Evolutionary conservation across 2,888 invertebrate species (phyloP), one percentile per base, ranked within the genome.

Genomic region (Thera britannica): DNA sequence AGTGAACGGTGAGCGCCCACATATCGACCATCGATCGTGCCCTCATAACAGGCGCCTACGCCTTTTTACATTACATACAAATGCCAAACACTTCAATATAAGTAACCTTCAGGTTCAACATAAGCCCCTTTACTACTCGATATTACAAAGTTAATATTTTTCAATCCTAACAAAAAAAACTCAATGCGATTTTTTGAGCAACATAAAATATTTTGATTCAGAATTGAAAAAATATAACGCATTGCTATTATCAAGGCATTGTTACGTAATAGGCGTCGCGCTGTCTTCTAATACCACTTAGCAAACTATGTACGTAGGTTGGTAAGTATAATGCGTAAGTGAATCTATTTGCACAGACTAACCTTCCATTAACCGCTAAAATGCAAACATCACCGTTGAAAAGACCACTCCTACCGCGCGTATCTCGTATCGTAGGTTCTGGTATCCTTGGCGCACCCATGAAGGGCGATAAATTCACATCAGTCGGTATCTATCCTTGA

Each of bases 401-500:
- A 81, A 83, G 83, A 85, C 87, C 93, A 86, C 93, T 88, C 92
- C 93, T 85, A 81, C 73, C 69, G 46, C 36, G 46, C 75, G 83
- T 83, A 83, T 88, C 84, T 81, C 82, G 78, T 89, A 77, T 84
- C 87, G 44, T 48, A 60, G 83, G 44, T 49, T 35, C 11, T 54
- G 38, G 70, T 81, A 90, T 88, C 91, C 90, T 90, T 86, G 85
- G 84, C 86, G 84, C 84, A 81, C 91, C 84, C 81, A 75, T 81
- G 79, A 79, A 83, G 82, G 83, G 81, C 89, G 83, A 92, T 92
- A 92, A 92, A 92, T 91, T 86, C 83, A 86, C 89, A 90, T 90
- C 89, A 89, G 83, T 75, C 12, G 44, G 72, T 87, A 91, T 90
- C 89, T 89, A 90, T 91, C 90, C 89, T 90, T 88, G 87, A 87